phyloP scores from a whole-genome alignment of 2,113 vertebrate genomes.

The Cololabis saira region DNA sequence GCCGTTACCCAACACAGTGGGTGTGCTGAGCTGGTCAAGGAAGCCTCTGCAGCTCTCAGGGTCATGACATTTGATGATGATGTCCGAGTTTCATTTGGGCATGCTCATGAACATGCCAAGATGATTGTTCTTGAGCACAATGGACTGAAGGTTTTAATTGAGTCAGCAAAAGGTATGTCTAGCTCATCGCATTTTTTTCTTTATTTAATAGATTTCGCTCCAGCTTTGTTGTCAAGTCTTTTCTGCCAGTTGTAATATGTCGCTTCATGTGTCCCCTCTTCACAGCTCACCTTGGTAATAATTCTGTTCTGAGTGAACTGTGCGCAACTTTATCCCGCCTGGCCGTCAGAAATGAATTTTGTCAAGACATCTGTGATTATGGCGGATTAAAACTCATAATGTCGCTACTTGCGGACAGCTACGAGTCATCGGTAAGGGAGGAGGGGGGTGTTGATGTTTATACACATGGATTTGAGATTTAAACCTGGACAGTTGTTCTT shows the following conservation, averaged over 20 bases:
- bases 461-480: too few species aligned
- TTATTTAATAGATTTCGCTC: constrained; percentile 2
- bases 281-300: constrained; percentile 84
- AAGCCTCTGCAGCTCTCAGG: constrained; percentile 84
- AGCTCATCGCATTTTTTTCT: not conserved
- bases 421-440: constrained; percentile 84
- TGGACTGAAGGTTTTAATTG: constrained; percentile 88
- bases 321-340: constrained; percentile 90
- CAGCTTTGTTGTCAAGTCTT: not conserved
- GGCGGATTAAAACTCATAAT: constrained; percentile 91
- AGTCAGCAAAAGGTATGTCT: constrained; percentile 89
- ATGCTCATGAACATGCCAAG: constrained; percentile 92
- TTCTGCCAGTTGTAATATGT: not conserved
- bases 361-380: constrained; percentile 93
- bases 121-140: constrained; percentile 90
- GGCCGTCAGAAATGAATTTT: constrained; percentile 95
- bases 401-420: constrained; percentile 85
- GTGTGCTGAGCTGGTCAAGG: constrained; percentile 79
- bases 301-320: constrained; percentile 87
- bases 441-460: not conserved
- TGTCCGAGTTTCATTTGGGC: constrained; percentile 90
- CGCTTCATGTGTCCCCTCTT: not conserved
- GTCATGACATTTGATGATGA: constrained; percentile 95
- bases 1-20: constrained; percentile 75
- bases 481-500: not conserved